Evolutionary conservation across 92 coral and sea anemone genomes (phyloP), one percentile per base, ranked within the genome.

Genomic region (Zoanthus sansibaricus): DNA sequence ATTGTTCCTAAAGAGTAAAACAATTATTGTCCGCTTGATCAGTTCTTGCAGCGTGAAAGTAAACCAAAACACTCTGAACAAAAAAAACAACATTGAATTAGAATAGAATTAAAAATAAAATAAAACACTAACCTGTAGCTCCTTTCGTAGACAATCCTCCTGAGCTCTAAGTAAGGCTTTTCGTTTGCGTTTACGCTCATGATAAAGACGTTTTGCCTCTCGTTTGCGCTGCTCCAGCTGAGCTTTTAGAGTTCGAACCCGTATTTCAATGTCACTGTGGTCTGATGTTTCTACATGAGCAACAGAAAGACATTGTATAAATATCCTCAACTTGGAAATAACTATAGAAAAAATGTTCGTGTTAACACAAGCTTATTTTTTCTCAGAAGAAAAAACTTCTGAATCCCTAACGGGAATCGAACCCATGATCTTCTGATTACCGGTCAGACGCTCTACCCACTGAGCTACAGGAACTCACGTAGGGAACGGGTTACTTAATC

Each of bases 191-290:
- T 96, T 96, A 21, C 95, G 89, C 58, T 94, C 98, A 82, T 94
- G 90, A 30, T 96, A 92, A 82, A 96, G 78, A 59, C 96, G 93
- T 79, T 93, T 89, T 2, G 94, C 98, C 87, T 96, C 98, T 42
- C 91, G 96, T 84, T 96, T 95, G 79, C 98, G 91, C 68, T 90
- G 91, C 59, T 93, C 94, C 72, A 96, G 90, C 69, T 93, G 98
- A 6, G 95, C 94, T 51, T 93, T 96, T 75, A 96, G 88, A 79
- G 83, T 88, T 75, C 98, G 94, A 10, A 96, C 93, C 56, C 98
- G 94, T 12, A 89, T 84, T 90, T 96, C 99, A 52, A 95, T 88
- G 71, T 96, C 99, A 69, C 99, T 96, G 78, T 94, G 95, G 59
- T 96, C 99, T 0, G 99, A 96, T 0, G 98, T 95, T 95, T 95